Conservation (phyloP, 2,888 invertebrate genomes). For the Entomobrya proxima region DNA sequence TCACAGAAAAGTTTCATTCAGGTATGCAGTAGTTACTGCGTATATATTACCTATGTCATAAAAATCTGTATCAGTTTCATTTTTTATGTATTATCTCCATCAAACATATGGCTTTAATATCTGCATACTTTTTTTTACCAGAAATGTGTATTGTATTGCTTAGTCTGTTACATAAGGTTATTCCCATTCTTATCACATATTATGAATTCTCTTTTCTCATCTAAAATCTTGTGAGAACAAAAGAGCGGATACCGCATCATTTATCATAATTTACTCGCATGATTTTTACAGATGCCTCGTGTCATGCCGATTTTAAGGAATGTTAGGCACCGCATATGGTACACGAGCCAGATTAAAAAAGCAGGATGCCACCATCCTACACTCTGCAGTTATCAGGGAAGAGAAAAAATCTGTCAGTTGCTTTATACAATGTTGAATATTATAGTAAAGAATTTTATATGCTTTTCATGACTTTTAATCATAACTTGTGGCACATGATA, state of each 20-base stretch:
- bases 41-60: background rate
- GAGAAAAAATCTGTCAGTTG: slow-evolving; percentile 10
- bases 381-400: background rate
- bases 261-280: slow-evolving; percentile 59
- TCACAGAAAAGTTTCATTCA: background rate
- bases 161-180: background rate
- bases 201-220: slow-evolving; percentile 1
- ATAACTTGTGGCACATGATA: slow-evolving; percentile 17
- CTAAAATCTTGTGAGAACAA: slow-evolving; percentile 36
- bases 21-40: background rate
- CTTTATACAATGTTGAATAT: background rate
- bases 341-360: slow-evolving; percentile 60
- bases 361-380: slow-evolving; percentile 24
- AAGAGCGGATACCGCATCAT: slow-evolving; percentile 60
- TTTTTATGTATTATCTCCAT: slow-evolving; percentile 34
- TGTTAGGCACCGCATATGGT: slow-evolving; percentile 56
- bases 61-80: slow-evolving; percentile 37
- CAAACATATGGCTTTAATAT: slow-evolving; percentile 52
- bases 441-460: background rate
- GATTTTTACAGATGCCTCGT: slow-evolving; percentile 52
- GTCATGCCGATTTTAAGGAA: slow-evolving; percentile 59
- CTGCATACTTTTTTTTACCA: background rate
- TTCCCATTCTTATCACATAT: background rate
- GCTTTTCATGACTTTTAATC: slow-evolving; percentile 46
- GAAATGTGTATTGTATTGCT: background rate